Evolutionary conservation across 2,113 vertebrate species (phyloP), one percentile per base, ranked within the genome.

Genomic region (Saguinus imperator): DNA sequence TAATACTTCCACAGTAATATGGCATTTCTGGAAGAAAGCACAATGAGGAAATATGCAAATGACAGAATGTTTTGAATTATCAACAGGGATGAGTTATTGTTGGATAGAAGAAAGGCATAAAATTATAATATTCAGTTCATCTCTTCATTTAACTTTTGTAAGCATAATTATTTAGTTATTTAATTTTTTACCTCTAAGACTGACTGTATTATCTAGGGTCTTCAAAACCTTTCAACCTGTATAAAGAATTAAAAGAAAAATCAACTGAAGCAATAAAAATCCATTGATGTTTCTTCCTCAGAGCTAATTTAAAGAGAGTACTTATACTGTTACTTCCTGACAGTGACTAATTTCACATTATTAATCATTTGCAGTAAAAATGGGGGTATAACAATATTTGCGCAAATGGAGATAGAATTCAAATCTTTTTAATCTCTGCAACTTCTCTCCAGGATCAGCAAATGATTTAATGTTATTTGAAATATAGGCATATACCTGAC

Each of bases 381-480:
- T 32, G 32, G 32, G 92, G 32, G 76, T 6, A 13, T 90, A 70
- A 75, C 1, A 84, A 11, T 52, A 12, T 20, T 55, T 85, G 52
- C 48, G 55, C 12, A 91, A 17, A 40, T 88, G 35, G 27, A 13
- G 5, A 35, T 86, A 48, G 11, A 55, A 81, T 79, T 86, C 7
- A 91, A 66, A 72, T 93, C 8, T 88, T 11, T 48, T 92, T 66
- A 50, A 37, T 90, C 17, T 82, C 48, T 94, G 21, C 10, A 85
- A 1, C 17, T n/a, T 75, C 13, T 32, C 18, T 43, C 32, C 13
- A 89, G 48, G 8, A 55, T 83, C 11, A 95, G 25, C 9, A 96
- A 97, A 96, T 14, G 3, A 14, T 94, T 97, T 93, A 29, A 29
- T 98, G 64, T 96, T 23, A 61, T 88, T 95, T 96, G 72, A 77